Evolutionary conservation across 2,113 vertebrate genomes (phyloP), one percentile per base, ranked within the genome.

Genomic region (Lepus europaeus): DNA sequence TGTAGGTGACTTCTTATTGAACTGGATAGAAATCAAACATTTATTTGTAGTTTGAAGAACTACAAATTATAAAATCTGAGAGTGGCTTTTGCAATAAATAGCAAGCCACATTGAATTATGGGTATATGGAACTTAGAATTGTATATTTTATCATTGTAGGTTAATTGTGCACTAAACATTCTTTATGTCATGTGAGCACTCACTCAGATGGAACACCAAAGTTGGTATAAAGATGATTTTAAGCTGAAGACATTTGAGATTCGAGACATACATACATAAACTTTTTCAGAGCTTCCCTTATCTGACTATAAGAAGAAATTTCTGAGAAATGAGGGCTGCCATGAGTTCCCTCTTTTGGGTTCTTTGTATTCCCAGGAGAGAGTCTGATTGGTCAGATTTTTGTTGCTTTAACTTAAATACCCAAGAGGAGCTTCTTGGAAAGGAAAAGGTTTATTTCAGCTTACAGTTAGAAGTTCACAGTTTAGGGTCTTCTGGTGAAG

Each of bases 41-140:
- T 78, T 92, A 80, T 73, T 93, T 84, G 63, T 49, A 79, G 56
- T 79, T 73, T 66, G 64, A 80, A 73, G 17, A 90, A 90, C 66
- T 72, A 64, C 56, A 17, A 17, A 83, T 80, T 79, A 68, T 53
- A 33, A 93, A 89, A 93, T 61, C 8, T 69, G 16, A 45, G 27
- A 66, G 73, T 74, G 36, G 10, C 33, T 95, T 86, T 93, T 53
- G 16, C 19, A 95, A 83, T 78, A 70, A 82, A 63, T 56, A 39
- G 20, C 59, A 90, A 53, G 69, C 64, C 45, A 89, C 25, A 45
- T 56, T 33, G 1, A 82, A 81, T 20, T 73, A 22, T 66, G 39
- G n/a, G n/a, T 73, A 11, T 68, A 36, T 89, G 33, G 73, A 83
- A 73, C 79, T 90, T 93, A 80, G 17, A 22, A 39, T 61, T 63